Evolutionary conservation across 2,797 vertebrate species (phyloP).

Genomic region (Choloepus didactylus): DNA sequence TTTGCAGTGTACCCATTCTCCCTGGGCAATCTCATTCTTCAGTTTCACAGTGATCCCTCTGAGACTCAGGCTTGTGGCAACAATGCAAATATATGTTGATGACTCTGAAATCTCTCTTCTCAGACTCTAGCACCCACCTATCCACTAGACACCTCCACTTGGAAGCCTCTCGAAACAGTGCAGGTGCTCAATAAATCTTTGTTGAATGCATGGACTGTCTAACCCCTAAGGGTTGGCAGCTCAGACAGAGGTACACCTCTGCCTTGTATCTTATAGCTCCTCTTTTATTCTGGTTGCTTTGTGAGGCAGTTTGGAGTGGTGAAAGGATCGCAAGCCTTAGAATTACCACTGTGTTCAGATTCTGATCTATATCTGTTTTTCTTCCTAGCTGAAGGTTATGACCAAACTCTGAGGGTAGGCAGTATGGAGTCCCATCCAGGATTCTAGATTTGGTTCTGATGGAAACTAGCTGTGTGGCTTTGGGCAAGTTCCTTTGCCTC

Average conservation of each 20-base stretch:
- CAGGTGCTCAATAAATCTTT: not conserved
- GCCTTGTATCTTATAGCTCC: not conserved
- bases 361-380: not conserved
- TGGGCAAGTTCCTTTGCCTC: not conserved
- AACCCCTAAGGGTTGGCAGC: not conserved
- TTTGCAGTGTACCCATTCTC: not conserved
- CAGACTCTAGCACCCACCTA: not conserved
- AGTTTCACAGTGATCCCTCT: accelerated
- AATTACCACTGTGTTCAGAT: not conserved
- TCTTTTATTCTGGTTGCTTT: not conserved
- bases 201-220: not conserved
- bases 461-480: not conserved
- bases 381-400: not conserved
- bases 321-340: not conserved
- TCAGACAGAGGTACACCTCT: not conserved
- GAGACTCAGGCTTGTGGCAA: too few species aligned
- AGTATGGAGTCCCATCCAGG: not conserved
- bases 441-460: not conserved
- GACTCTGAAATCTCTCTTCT: conserved; percentile 15
- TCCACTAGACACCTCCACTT: not conserved
- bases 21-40: not conserved
- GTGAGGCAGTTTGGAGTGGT: not conserved
- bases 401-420: not conserved
- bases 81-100: not conserved
- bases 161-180: not conserved